Conservation (phyloP, 2,797 vertebrate genomes). For the Urocyon cinereoargenteus region DNA sequence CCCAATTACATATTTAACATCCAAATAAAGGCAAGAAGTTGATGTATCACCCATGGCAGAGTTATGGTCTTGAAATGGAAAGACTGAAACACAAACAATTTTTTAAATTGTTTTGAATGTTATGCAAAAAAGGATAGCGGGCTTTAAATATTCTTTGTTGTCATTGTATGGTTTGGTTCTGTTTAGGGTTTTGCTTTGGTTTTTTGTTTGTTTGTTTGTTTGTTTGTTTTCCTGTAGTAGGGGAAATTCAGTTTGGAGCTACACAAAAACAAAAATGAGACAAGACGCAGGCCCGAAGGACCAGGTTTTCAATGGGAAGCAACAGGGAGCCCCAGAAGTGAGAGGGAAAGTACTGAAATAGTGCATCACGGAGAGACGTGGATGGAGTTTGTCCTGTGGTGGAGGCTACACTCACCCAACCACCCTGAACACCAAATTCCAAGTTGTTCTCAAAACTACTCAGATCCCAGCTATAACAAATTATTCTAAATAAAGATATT, state of each 20-base stretch:
- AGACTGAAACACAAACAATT: background rate
- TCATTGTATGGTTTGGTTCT: background rate
- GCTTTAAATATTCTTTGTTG: background rate
- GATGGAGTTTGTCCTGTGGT: accelerated
- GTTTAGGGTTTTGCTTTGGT: background rate
- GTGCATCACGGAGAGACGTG: background rate
- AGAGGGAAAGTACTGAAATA: background rate
- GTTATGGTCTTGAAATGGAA: background rate
- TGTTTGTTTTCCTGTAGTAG: background rate
- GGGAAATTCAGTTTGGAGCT: background rate
- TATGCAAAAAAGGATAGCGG: background rate
- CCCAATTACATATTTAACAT: too few relatives aligned
- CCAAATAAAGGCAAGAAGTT: background rate
- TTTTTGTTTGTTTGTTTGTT: background rate
- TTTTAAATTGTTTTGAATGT: background rate
- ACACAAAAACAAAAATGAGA: background rate
- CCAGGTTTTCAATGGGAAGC: background rate
- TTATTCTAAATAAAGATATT: background rate
- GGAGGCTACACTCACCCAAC: background rate
- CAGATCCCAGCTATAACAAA: background rate
- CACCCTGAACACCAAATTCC: background rate
- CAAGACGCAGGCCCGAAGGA: accelerated
- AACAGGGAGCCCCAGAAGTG: background rate
- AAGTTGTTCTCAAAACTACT: background rate
- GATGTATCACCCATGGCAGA: background rate